Evolutionary conservation across 64 coral and sea anemone species (phyloP), one percentile per base, ranked within the genome.

Genomic region (Hydrozoanthus tunicans): DNA sequence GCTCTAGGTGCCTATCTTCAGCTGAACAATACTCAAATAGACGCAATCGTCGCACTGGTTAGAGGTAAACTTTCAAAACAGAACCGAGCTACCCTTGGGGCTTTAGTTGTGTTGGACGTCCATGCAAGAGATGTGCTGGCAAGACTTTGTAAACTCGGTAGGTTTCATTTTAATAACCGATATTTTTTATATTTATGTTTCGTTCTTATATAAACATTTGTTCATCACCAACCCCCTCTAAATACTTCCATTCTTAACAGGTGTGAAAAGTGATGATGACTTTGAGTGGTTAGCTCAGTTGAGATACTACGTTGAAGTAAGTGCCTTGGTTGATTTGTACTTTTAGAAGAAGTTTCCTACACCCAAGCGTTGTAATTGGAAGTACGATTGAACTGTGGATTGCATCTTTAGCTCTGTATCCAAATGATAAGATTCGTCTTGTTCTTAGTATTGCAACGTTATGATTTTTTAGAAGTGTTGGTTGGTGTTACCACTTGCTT

Each of bases 261-360:
- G 94, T 85, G 81, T 98, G 8, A 81, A 92, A 62, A 85, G 86
- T 79, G 96, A 98, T 64, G 94, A 98, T 17, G 96, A 98, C 53
- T 98, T 98, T 71, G 94, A 98, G 85, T 98, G 96, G 96, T 62
- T 98, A 26, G 96, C 96, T 53, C 96, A 98, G 64, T 84, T 98
- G 3, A 63, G 96, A 70, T 98, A 98, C 77, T 98, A 98, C 59
- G 83, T 94, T 51, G 96, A 98, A 90, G 96, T 98, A 93, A 70
- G 56, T 73, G 20, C 62, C 25, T 53, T 7, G 7, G 20, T 1
- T 58, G 10, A 14, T 55, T 54, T 77, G 6, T 23, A 71, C 17
- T 71, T 24, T 71, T 71, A 7, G 4, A 25, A 71, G 3, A 2
- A 5, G 6, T 65, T 65, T 10, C 17, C 7, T 65, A 13, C 4